phyloP scores from a whole-genome alignment of 2,113 vertebrate genomes.

The Probosciger aterrimus region DNA sequence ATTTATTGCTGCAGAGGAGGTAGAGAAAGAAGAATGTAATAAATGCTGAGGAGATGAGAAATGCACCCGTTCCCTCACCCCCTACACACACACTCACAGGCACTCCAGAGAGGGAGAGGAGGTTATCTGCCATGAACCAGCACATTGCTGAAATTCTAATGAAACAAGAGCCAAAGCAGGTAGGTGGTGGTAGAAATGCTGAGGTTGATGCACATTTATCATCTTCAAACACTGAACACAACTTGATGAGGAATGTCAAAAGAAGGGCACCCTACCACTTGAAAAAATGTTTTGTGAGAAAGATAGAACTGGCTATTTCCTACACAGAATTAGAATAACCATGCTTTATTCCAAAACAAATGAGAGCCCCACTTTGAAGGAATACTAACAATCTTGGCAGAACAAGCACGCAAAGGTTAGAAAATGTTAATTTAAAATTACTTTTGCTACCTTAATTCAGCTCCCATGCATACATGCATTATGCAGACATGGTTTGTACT shows the following conservation, averaged over 20 bases:
- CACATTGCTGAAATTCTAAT: slow-evolving; percentile 55
- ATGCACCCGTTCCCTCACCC: not conserved
- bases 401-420: not conserved
- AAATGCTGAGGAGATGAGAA: slow-evolving; percentile 54
- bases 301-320: not conserved
- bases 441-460: not conserved
- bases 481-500: not conserved
- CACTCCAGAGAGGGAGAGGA: not conserved
- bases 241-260: slow-evolving; percentile 33
- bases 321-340: not conserved
- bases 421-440: not conserved
- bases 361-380: not conserved
- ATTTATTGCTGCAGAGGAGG: slow-evolving; percentile 50
- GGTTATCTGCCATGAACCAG: slow-evolving; percentile 28
- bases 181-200: slow-evolving; percentile 65
- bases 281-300: slow-evolving; percentile 44
- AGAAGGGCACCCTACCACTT: slow-evolving; percentile 50
- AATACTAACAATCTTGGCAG: not conserved
- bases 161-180: slow-evolving; percentile 50
- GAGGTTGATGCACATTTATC: slow-evolving; percentile 58
- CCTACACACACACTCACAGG: slow-evolving; percentile 12
- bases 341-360: not conserved
- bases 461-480: not conserved
- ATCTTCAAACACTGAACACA: slow-evolving; percentile 46
- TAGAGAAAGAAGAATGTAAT: slow-evolving; percentile 49